These are phyloP conservation scores for Gopherus flavomarginatus DNA, from an alignment of 2,113 vertebrate genomes.

Conservation along the genomic window DNA sequence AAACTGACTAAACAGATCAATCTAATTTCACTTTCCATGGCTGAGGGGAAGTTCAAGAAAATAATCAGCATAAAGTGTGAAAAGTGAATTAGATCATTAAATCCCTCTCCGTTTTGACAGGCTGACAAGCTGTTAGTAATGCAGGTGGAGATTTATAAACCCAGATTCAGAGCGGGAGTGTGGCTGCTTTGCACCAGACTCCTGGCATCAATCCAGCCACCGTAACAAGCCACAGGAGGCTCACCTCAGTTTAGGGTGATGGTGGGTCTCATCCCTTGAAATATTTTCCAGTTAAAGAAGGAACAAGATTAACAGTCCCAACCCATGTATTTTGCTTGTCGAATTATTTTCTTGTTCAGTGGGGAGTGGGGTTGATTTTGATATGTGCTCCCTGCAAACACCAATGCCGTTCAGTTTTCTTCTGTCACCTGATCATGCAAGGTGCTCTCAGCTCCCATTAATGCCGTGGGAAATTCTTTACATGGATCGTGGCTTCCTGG, in stretches of 20 bases:
- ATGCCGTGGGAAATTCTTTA: not conserved
- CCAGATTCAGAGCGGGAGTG: not conserved
- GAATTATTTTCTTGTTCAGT: too few relatives aligned
- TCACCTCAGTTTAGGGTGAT: not conserved
- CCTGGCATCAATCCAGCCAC: not conserved
- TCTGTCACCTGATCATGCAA: not conserved
- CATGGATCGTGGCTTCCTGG: not conserved
- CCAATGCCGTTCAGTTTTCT: not conserved
- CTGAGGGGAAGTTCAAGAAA: not conserved
- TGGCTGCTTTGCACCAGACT: not conserved
- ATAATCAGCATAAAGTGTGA: not conserved
- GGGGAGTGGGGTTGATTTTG: not conserved
- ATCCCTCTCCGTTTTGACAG: not conserved
- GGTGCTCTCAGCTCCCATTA: not conserved
- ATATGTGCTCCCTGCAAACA: not conserved
- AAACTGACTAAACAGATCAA: not conserved
- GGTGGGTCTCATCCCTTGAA: not conserved
- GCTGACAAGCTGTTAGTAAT: not conserved
- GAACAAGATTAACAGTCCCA: not conserved
- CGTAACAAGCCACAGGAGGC: fast-evolving
- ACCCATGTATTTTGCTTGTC: not conserved
- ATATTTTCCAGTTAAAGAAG: too few relatives aligned
- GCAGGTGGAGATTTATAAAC: not conserved
- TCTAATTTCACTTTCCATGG: not conserved
- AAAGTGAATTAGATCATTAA: not conserved